Conservation (phyloP, 2,888 invertebrate species). For the Vannuccia rotundouncinata region DNA sequence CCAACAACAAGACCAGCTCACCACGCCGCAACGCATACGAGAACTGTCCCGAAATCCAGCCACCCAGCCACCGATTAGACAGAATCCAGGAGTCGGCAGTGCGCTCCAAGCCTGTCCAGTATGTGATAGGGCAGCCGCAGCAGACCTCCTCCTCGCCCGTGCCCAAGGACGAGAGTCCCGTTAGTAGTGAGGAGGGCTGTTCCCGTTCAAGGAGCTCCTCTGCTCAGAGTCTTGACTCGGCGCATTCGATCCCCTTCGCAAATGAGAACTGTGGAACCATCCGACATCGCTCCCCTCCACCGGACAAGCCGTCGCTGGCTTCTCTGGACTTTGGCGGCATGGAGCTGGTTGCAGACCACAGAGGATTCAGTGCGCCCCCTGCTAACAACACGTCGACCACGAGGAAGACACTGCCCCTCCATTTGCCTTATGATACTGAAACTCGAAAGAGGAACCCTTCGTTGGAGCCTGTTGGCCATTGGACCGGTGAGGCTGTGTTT, state of each 20-base stretch:
- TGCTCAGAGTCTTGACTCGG: constrained; percentile 78
- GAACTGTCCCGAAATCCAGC: constrained; percentile 7
- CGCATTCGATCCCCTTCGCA: constrained; percentile 76
- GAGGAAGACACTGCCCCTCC: background rate
- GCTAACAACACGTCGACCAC: background rate
- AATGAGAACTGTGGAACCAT: constrained; percentile 98
- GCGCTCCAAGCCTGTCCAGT: background rate
- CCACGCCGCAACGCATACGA: background rate
- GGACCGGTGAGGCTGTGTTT: constrained; percentile 8
- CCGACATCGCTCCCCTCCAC: constrained; percentile 65
- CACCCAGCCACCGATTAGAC: background rate
- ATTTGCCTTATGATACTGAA: background rate
- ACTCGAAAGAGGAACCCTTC: background rate
- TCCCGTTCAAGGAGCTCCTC: constrained; percentile 42
- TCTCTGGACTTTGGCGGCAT: background rate
- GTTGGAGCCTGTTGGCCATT: background rate
- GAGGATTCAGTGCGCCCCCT: background rate
- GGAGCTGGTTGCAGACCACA: background rate
- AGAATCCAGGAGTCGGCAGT: background rate
- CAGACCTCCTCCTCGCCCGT: background rate
- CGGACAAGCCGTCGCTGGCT: background rate
- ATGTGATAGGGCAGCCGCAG: background rate
- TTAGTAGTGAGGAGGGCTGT: background rate
- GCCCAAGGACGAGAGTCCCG: background rate
- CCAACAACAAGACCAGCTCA: background rate